Conservation (phyloP, 64 coral and sea anemone genomes). For the Pocillopora verrucosa region DNA sequence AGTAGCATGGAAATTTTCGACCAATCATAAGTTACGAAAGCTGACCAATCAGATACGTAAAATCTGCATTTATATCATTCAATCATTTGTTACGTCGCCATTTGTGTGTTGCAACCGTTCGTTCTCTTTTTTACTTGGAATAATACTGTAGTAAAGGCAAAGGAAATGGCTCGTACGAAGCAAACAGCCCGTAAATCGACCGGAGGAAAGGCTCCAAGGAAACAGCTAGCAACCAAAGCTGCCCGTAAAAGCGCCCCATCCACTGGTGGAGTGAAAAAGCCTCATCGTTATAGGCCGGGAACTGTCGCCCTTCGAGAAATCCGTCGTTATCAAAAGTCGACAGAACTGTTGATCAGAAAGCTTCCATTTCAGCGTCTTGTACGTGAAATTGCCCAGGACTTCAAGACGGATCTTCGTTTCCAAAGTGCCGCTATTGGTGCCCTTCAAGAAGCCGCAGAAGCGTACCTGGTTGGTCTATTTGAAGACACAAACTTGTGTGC, state of each 20-base stretch:
- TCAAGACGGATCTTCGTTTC: slow-evolving; percentile 65
- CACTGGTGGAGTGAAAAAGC: slow-evolving; percentile 67
- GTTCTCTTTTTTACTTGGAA: too few relatives aligned
- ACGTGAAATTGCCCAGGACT: slow-evolving; percentile 70
- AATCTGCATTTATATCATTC: slow-evolving; percentile 33
- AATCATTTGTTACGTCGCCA: slow-evolving; percentile 16
- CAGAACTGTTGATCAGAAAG: slow-evolving; percentile 66
- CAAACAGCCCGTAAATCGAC: slow-evolving; percentile 69
- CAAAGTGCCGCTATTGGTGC: slow-evolving; percentile 44
- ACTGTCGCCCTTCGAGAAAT: slow-evolving; percentile 70
- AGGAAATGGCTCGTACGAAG: slow-evolving; percentile 62
- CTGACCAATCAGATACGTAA: neutral
- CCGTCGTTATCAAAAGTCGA: slow-evolving; percentile 65
- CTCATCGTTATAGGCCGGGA: slow-evolving; percentile 65
- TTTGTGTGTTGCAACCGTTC: neutral
- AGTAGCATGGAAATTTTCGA: neutral
- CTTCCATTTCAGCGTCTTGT: slow-evolving; percentile 68
- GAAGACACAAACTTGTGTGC: slow-evolving; percentile 52
- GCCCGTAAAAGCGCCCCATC: slow-evolving; percentile 65
- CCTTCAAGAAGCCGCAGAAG: slow-evolving; percentile 48
- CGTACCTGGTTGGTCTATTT: slow-evolving; percentile 45
- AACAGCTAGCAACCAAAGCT: slow-evolving; percentile 67
- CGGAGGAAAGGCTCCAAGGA: slow-evolving; percentile 70
- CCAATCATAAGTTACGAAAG: slow-evolving; percentile 13
- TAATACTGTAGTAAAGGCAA: neutral